Percentiles rank a stretch among this genome's conserved stretches.
Conservation (phyloP, 2,113 vertebrate genomes). For the Festucalex cinctus region DNA sequence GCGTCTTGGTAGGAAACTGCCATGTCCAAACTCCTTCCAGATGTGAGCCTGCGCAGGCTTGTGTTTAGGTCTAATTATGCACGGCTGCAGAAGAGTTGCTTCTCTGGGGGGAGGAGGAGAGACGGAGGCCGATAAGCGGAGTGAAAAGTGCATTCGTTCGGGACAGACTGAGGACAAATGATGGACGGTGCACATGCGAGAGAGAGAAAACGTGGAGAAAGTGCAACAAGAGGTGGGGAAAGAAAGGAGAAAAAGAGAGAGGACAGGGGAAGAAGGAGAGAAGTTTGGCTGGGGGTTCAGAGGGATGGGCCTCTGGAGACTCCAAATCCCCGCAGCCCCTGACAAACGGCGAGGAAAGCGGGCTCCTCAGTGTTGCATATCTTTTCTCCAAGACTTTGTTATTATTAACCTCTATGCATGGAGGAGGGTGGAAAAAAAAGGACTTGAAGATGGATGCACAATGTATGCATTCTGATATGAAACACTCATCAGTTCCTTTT, state of each 20-base stretch:
- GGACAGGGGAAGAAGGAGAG: constrained; percentile 47
- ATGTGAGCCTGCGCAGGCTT: constrained; percentile 75
- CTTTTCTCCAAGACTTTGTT: constrained; percentile 36
- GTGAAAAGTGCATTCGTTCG: constrained; percentile 21
- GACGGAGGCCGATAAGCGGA: constrained; percentile 35
- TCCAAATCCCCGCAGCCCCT: constrained; percentile 52
- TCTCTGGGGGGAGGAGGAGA: constrained; percentile 51
- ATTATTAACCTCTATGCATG: constrained; percentile 18
- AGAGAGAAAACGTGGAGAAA: constrained; percentile 33
- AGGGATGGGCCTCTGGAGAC: constrained; percentile 66
- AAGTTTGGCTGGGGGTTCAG: constrained; percentile 69
- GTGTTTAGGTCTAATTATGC: constrained; percentile 79
- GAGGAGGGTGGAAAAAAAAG: constrained; percentile 13
- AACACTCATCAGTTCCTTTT: constrained; percentile 1
- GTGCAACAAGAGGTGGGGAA: constrained; percentile 23
- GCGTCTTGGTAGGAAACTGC: constrained; percentile 81
- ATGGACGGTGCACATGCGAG: constrained; percentile 6
- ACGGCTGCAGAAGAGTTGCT: constrained; percentile 68
- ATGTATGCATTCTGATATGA: constrained; percentile 6
- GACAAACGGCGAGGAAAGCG: constrained; percentile 44
- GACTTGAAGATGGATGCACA: constrained; percentile 1
- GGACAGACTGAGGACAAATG: constrained; percentile 21
- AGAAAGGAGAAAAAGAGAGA: constrained; percentile 31
- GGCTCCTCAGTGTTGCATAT: constrained; percentile 21
- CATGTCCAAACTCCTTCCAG: constrained; percentile 81